These are phyloP conservation scores for Deilephila elpenor DNA, from an alignment of 2,888 invertebrate genomes.

Conservation along the genomic window DNA sequence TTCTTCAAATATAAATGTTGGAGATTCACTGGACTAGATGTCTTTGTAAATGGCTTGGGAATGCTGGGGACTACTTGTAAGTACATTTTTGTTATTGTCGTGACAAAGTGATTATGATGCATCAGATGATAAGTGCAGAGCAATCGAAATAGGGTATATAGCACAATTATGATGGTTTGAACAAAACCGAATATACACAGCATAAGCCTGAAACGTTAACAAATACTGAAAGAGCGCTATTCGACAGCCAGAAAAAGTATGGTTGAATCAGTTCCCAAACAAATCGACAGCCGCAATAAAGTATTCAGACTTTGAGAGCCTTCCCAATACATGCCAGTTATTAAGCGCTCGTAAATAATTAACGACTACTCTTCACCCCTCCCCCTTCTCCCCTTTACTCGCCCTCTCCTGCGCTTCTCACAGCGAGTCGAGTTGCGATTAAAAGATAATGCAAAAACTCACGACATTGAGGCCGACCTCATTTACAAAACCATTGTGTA, in stretches of 20 bases:
- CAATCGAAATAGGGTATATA: no score
- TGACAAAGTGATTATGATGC: no score
- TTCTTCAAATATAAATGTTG: slow-evolving; percentile 7
- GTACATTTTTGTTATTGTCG: no score
- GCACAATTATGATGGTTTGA: no score
- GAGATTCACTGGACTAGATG: not conserved
- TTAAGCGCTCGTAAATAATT: slow-evolving; percentile 17
- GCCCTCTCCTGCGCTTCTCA: not conserved
- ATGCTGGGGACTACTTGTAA: not conserved
- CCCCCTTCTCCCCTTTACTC: not conserved
- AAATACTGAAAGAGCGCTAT: not conserved
- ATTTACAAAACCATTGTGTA: not conserved
- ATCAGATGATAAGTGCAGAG: no score
- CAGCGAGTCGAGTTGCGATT: not conserved
- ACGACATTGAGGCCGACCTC: not conserved
- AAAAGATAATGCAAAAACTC: not conserved
- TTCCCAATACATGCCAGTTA: slow-evolving; percentile 2
- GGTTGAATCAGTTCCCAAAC: not conserved
- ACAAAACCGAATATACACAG: no score
- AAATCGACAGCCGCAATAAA: slow-evolving; percentile 8
- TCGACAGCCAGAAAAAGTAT: not conserved
- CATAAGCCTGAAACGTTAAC: no score
- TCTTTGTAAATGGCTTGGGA: not conserved
- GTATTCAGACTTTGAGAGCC: slow-evolving; percentile 1
- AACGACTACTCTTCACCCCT: not conserved